Percentiles rank a stretch among this genome's conserved stretches.
Conservation (phyloP, 2,888 invertebrate genomes). For the Zeuzera pyrina region DNA sequence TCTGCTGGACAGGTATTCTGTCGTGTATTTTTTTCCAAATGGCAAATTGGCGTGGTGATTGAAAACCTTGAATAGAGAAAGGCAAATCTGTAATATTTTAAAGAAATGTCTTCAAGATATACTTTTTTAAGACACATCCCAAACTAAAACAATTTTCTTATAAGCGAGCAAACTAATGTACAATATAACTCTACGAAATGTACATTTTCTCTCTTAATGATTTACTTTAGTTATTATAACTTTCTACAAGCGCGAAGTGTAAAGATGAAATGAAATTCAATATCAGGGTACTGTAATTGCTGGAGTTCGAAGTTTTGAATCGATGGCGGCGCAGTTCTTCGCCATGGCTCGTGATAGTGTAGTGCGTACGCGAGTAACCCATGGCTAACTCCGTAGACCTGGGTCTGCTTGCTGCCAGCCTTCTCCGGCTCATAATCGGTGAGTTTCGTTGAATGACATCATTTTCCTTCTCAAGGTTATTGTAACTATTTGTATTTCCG, state of each 20-base stretch:
- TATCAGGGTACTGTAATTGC: conserved; percentile 4
- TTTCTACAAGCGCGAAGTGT: conserved; percentile 7
- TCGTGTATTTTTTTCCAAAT: too few species aligned
- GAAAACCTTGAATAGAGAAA: too few species aligned
- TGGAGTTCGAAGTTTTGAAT: not conserved
- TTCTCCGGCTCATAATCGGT: conserved; percentile 77
- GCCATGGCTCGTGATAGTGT: conserved; percentile 48
- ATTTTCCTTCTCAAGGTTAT: too few species aligned
- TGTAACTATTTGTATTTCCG: too few species aligned
- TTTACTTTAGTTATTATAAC: conserved; percentile 11
- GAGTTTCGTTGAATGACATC: conserved; percentile 34
- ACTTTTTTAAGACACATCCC: too few species aligned
- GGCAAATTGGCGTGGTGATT: too few species aligned
- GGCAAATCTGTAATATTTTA: too few species aligned
- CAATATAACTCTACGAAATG: too few species aligned
- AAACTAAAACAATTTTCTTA: too few species aligned
- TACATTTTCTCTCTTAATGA: conserved; percentile 20
- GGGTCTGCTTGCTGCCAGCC: conserved; percentile 73
- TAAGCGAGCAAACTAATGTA: too few species aligned
- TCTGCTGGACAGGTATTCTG: not conserved
- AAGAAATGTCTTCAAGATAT: too few species aligned
- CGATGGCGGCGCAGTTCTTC: conserved; percentile 14
- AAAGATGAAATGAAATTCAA: conserved; percentile 7
- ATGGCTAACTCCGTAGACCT: conserved; percentile 76
- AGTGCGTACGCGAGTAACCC: conserved; percentile 47